Percentiles rank a stretch among this genome's conserved stretches.
These are phyloP conservation scores for Macroglossus sobrinus DNA, from an alignment of 2,113 vertebrate genomes.

Conservation along the genomic window DNA sequence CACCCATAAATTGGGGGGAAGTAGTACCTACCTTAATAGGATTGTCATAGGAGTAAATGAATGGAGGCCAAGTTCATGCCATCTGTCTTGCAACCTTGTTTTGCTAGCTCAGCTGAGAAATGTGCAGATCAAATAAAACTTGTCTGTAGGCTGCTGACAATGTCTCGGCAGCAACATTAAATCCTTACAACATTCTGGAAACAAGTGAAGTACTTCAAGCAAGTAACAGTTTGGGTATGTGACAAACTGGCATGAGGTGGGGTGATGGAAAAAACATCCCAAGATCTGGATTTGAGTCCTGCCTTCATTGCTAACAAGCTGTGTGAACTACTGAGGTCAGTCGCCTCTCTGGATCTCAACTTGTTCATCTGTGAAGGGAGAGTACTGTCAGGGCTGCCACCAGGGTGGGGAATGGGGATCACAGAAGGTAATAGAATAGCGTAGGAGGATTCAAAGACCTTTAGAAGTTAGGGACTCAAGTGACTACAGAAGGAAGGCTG, in stretches of 20 bases:
- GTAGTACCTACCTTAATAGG: neutral
- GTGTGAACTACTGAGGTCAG: neutral
- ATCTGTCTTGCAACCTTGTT: neutral
- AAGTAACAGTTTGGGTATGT: neutral
- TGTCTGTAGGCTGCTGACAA: neutral
- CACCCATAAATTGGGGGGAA: neutral
- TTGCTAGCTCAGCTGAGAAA: neutral
- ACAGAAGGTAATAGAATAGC: neutral
- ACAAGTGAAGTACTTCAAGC: neutral
- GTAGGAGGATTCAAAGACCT: neutral
- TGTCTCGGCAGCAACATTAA: neutral
- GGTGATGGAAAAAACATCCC: neutral
- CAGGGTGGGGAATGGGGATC: neutral
- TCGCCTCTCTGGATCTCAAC: neutral
- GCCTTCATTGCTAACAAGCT: neutral
- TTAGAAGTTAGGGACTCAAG: neutral
- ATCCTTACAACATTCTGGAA: neutral
- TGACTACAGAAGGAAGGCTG: neutral
- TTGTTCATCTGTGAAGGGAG: neutral
- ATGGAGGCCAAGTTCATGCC: neutral
- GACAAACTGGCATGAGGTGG: neutral
- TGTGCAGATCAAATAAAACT: neutral
- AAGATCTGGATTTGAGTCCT: neutral
- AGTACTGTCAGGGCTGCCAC: neutral
- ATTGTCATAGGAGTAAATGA: neutral